Conservation (phyloP, 2,113 vertebrate genomes). For the Forbesichthys agassizii region DNA sequence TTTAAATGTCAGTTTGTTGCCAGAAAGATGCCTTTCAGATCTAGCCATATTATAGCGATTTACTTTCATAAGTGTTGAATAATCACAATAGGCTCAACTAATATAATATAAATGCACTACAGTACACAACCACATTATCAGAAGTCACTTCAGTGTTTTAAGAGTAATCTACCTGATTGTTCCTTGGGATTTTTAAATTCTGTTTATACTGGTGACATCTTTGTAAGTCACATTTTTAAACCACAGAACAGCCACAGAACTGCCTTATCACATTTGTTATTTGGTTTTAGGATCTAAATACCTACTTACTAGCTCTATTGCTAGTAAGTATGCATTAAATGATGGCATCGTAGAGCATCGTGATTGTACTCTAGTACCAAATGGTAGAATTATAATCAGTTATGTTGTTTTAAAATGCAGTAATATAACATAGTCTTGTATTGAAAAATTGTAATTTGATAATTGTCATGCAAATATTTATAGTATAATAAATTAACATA, state of each 20-base stretch:
- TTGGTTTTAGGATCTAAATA: background rate
- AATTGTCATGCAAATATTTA: constrained; percentile 6
- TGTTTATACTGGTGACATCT: background rate
- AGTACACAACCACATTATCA: background rate
- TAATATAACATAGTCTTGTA: constrained; percentile 3
- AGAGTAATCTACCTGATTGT: constrained; percentile 27
- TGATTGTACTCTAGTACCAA: background rate
- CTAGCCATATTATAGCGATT: constrained; percentile 17
- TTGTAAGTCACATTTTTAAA: constrained; percentile 25
- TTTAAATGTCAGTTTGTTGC: background rate
- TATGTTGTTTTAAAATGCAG: too few relatives aligned
- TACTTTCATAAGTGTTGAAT: constrained; percentile 52
- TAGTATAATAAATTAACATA: constrained; percentile 25
- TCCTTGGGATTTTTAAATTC: constrained; percentile 45
- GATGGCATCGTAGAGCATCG: background rate
- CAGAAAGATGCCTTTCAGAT: constrained; percentile 36
- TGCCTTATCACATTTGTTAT: constrained; percentile 37
- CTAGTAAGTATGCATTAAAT: background rate
- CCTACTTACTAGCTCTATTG: background rate
- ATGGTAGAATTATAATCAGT: too few relatives aligned
- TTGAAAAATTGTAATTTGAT: constrained; percentile 12
- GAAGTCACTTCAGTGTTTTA: constrained; percentile 30
- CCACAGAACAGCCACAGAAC: constrained; percentile 25
- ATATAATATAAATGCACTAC: background rate
- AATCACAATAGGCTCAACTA: constrained; percentile 9